Evolutionary conservation across 2,888 invertebrate species (phyloP).

Genomic region (Hermaeophaga mercurialis): DNA sequence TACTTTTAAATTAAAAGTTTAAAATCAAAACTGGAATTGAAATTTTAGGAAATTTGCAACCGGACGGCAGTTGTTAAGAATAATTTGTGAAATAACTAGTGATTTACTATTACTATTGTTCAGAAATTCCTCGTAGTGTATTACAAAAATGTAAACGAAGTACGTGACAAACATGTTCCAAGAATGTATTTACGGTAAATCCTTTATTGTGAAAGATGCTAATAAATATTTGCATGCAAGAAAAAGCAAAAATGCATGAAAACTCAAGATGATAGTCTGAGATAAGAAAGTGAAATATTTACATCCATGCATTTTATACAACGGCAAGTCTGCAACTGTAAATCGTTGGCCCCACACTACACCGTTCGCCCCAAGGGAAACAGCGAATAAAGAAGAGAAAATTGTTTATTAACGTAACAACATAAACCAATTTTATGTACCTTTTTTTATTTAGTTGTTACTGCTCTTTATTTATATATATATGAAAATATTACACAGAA

Average conservation of each 20-base stretch:
- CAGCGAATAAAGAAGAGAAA: slow-evolving; percentile 9
- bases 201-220: neutral
- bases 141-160: neutral
- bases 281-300: slow-evolving; percentile 24
- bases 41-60: too few species aligned
- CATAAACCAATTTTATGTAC: neutral
- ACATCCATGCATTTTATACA: slow-evolving; percentile 13
- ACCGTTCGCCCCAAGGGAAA: neutral
- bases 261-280: slow-evolving; percentile 20
- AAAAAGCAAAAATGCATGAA: slow-evolving; percentile 18
- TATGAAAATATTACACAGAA: too few species aligned
- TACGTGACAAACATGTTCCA: neutral
- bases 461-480: neutral
- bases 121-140: too few species aligned
- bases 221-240: slow-evolving; percentile 12
- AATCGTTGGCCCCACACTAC: slow-evolving; percentile 1
- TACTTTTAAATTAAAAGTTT: too few species aligned
- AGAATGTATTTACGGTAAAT: slow-evolving; percentile 4
- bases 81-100: too few species aligned
- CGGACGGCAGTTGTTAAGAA: too few species aligned
- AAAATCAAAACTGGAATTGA: too few species aligned
- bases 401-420: neutral
- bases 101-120: too few species aligned
- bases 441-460: neutral
- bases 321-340: slow-evolving; percentile 9